Evolutionary conservation across 2,797 vertebrate species (phyloP), one percentile per base, ranked within the genome.

Genomic region (Neosalanx taihuensis): DNA sequence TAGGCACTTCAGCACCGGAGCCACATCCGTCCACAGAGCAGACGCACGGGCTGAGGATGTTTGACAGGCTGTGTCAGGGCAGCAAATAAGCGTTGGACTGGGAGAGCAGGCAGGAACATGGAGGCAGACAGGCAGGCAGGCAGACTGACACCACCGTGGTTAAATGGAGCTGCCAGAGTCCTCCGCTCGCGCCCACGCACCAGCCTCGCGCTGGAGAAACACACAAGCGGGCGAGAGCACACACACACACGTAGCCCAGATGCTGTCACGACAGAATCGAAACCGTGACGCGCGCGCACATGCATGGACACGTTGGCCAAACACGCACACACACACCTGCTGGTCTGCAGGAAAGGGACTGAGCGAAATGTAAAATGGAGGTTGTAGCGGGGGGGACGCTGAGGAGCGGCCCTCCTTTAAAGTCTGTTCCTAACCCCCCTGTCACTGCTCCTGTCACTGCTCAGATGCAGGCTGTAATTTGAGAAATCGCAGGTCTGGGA

Each of bases 11-110:
- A 41, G 37, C 7, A 2, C 10, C 9, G 9, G 37, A 41, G 80
- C 76, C 72, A 81, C 84, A 79, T 74, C 71, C 75, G 77, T 73
- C 72, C 29, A 30, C 83, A 80, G 37, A 41, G 23, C 37, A 41
- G 83, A 80, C 83, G 82, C 82, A 82, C 83, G 84, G 75, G 72
- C 73, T 74, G 81, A 81, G 64, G 82, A 72, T 70, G 73, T 76
- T 83, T 83, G 89, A 89, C 81, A 84, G 75, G 67, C 78, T 66
- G 70, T 82, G 88, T 83, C 84, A 84, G 74, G 74, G 75, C 81
- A 84, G 83, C 85, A 88, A 86, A 87, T 84, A 85, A 81, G 89
- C 88, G 87, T 89, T 90, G 87, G 86, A 87, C 86, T 86, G 83
- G 76, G 69, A 87, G 87, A 86, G 81, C 80, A 76, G 76, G 80